phyloP scores from a whole-genome alignment of 2,113 vertebrate species.

The Marcusenius ussheri region DNA sequence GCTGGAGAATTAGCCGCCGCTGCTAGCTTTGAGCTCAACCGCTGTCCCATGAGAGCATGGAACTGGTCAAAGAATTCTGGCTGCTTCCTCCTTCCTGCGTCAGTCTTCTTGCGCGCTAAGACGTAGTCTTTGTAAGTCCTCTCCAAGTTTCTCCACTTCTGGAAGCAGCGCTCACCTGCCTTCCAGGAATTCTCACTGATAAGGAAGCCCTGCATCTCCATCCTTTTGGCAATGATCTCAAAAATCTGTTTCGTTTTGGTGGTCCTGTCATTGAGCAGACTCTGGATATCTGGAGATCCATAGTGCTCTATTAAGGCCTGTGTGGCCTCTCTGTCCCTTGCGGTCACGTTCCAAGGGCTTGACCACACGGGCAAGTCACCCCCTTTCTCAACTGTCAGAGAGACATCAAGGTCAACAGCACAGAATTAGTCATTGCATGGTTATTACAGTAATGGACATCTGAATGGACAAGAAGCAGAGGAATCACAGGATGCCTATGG shows the following conservation, averaged over 20 bases:
- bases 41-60: constrained; percentile 27
- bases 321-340: constrained; percentile 26
- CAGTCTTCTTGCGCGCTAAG: constrained; percentile 19
- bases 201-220: constrained; percentile 27
- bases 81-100: constrained; percentile 23
- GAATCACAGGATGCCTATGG: background rate
- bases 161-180: constrained; percentile 27
- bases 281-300: constrained; percentile 24
- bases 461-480: background rate
- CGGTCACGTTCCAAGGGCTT: constrained; percentile 26
- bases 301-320: constrained; percentile 28
- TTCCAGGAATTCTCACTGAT: constrained; percentile 27
- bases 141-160: constrained; percentile 30
- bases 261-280: constrained; percentile 23
- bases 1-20: constrained; percentile 20
- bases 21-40: constrained; percentile 24
- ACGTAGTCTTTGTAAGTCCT: constrained; percentile 29
- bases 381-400: constrained; percentile 18
- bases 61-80: constrained; percentile 31
- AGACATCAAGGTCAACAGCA: background rate
- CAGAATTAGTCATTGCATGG: background rate
- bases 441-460: background rate
- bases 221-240: constrained; percentile 25
- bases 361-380: constrained; percentile 24
- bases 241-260: constrained; percentile 30